A percentile compares a stretch with the other conserved stretches of the same genome.
Conservation (phyloP, 2,888 invertebrate species). For the Drosophila antonietae region DNA sequence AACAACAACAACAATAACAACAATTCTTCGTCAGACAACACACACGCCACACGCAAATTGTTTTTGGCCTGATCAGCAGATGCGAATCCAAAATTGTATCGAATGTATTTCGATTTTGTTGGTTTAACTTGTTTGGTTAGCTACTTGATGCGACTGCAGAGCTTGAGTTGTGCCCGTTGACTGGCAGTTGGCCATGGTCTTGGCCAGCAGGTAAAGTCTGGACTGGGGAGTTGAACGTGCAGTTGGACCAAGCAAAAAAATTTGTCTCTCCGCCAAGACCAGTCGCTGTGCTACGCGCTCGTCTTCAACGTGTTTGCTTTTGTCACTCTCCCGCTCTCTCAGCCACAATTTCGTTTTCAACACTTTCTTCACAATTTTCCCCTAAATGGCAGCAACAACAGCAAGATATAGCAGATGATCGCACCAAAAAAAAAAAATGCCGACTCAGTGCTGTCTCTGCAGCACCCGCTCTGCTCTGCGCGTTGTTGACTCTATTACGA, state of each 20-base stretch:
- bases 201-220: slow-evolving; percentile 74
- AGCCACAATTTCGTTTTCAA: slow-evolving; percentile 79
- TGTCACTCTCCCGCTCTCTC: slow-evolving; percentile 65
- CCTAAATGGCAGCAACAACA: slow-evolving; percentile 51
- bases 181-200: slow-evolving; percentile 61
- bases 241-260: slow-evolving; percentile 28
- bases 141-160: slow-evolving; percentile 62
- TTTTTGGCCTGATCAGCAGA: slow-evolving; percentile 40
- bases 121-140: slow-evolving; percentile 5
- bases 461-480: slow-evolving; percentile 7
- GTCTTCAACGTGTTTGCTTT: slow-evolving; percentile 68
- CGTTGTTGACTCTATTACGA: slow-evolving; percentile 66
- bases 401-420: slow-evolving; percentile 21
- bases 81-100: slow-evolving; percentile 25
- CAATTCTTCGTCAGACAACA: slow-evolving; percentile 15
- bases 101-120: slow-evolving; percentile 8
- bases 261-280: slow-evolving; percentile 53
- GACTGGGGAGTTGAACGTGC: slow-evolving; percentile 13
- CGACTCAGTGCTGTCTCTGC: slow-evolving; percentile 42
- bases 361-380: slow-evolving; percentile 81
- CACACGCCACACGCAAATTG: slow-evolving; percentile 77
- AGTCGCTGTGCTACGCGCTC: slow-evolving; percentile 55
- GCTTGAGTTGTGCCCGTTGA: slow-evolving; percentile 76
- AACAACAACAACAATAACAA: not conserved
- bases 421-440: slow-evolving; percentile 35